Conservation (phyloP, 1,140 invertebrate species). For the Antheraea mylitta region DNA sequence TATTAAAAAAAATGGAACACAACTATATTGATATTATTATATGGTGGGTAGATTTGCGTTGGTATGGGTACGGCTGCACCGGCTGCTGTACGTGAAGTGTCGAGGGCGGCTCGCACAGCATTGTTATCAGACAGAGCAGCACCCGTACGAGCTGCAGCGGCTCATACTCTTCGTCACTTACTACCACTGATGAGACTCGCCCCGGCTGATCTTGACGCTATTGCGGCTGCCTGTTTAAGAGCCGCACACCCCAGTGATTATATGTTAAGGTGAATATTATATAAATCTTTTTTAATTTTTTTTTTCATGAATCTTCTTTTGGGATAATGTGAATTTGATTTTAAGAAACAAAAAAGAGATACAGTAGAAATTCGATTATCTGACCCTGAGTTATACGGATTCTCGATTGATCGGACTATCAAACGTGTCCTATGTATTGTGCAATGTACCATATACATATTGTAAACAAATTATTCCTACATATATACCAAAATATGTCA, state of each 20-base stretch:
- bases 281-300: too few species aligned
- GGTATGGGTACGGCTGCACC: conserved; percentile 69
- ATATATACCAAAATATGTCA: too few species aligned
- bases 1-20: too few species aligned
- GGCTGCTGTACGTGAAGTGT: conserved; percentile 56
- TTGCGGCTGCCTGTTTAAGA: conserved; percentile 57
- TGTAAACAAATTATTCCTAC: too few species aligned
- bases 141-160: conserved; percentile 55
- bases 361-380: too few species aligned
- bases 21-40: neutral
- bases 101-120: conserved; percentile 49
- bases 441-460: too few species aligned
- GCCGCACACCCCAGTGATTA: conserved; percentile 64
- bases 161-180: conserved; percentile 44
- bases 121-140: conserved; percentile 49
- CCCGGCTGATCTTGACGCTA: conserved; percentile 57
- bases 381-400: too few species aligned
- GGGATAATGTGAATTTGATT: too few species aligned
- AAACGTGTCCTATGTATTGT: too few species aligned
- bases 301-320: too few species aligned
- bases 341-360: too few species aligned
- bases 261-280: conserved; percentile 44
- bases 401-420: too few species aligned
- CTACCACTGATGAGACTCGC: conserved; percentile 54
- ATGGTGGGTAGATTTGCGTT: conserved; percentile 52